A percentile compares a stretch with the other conserved stretches of the same genome.
Evolutionary conservation across 1,140 invertebrate genomes (phyloP).

Genomic region (Mercenaria mercenaria): DNA sequence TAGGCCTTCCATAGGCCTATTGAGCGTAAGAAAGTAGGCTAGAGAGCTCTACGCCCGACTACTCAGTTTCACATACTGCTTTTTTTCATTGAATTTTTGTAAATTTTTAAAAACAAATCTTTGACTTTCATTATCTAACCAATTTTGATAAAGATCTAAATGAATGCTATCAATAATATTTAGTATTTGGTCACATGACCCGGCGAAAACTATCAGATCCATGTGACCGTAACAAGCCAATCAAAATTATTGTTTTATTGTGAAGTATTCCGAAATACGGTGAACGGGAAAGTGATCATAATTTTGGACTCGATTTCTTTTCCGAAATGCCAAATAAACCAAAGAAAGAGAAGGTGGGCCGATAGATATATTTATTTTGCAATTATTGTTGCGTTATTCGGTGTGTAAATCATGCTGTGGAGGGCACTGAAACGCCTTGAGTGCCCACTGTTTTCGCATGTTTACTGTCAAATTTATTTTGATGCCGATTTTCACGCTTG

Average conservation of each 20-base stretch:
- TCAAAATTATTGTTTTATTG: conserved; percentile 80
- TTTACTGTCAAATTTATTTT: conserved; percentile 33
- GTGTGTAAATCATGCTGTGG: not conserved
- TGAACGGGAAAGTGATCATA: conserved; percentile 73
- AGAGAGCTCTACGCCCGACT: too few relatives aligned
- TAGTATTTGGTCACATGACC: conserved; percentile 68
- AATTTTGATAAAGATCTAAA: too few relatives aligned
- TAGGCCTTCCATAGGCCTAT: too few relatives aligned
- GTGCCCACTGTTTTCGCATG: conserved; percentile 23
- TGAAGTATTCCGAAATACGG: conserved; percentile 76
- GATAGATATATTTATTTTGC: conserved; percentile 2
- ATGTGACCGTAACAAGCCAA: conserved; percentile 81
- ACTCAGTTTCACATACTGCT: too few relatives aligned
- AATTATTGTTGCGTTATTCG: not conserved
- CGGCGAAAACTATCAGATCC: conserved; percentile 65
- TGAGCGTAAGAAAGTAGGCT: too few relatives aligned
- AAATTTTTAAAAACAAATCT: too few relatives aligned
- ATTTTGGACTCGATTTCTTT: conserved; percentile 73
- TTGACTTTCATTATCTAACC: too few relatives aligned
- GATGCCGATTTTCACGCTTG: not conserved
- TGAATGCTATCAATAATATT: too few relatives aligned
- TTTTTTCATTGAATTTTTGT: too few relatives aligned
- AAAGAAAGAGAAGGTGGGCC: conserved; percentile 87
- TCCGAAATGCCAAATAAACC: conserved; percentile 86
- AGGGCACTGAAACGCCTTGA: not conserved